Evolutionary conservation across 2,797 vertebrate genomes (phyloP), one percentile per base, ranked within the genome.

Genomic region (Coendou prehensilis): DNA sequence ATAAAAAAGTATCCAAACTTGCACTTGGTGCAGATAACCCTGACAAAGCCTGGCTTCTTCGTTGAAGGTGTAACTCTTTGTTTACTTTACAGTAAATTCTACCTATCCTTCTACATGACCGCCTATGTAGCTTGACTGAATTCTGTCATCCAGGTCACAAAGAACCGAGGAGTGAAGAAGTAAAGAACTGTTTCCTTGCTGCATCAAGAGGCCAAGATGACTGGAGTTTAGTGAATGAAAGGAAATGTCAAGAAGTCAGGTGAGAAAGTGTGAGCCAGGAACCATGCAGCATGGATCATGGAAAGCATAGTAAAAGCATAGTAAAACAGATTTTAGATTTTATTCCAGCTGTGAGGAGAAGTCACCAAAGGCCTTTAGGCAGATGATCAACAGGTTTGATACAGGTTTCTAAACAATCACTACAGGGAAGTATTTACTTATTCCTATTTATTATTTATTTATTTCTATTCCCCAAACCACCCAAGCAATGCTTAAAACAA

Each of bases 281-380:
- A 57, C 45, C 14, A 52, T 17, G n/a, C 2, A 17, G 28, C 2
- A 4, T 71, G 33, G 47, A n/a, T 75, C 26, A 52, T 57, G 28
- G 52, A 64, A 63, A 64, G 22, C 6, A 17, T 0, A 47, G 33
- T n/a, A 9, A 0, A 30, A 5, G 4, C 10, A n/a, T n/a, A n/a
- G n/a, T n/a, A n/a, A n/a, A n/a, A 3, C 2, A 41, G 26, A 41
- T 20, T 91, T 94, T 9, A 4, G 26, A 56, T 81, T 80, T 93
- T 20, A 41, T 91, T 71, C 28, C 61, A 85, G 33, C 14, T 30
- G 0, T 79, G 54, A 61, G 9, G n/a, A 75, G n/a, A 87, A 87
- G 30, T 61, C 37, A 30, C 76, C 47, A 13, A 37, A 71, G 45
- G 9, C 17, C 17, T 52, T 63, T 78, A 50, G 45, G 18, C 15